These are phyloP conservation scores for Rhynchopsitta pachyrhyncha DNA, from an alignment of 2,113 vertebrate genomes.

Conservation along the genomic window DNA sequence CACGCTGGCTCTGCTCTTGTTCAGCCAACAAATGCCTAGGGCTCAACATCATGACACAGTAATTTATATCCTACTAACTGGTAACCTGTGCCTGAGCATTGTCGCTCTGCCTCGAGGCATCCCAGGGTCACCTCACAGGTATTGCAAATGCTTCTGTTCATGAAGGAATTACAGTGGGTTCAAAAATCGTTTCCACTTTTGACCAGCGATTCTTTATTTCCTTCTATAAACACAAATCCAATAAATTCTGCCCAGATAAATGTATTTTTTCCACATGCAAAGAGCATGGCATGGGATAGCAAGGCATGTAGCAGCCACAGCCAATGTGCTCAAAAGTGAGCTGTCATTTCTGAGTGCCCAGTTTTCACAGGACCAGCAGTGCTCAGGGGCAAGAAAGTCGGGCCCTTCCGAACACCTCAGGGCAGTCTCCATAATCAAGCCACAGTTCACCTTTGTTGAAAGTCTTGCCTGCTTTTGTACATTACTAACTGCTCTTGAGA, in stretches of 20 bases:
- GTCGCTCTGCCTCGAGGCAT: not conserved
- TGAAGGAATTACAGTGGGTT: not conserved
- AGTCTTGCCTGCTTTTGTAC: not conserved
- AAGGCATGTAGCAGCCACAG: not conserved
- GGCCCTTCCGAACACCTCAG: not conserved
- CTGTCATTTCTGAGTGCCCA: not conserved
- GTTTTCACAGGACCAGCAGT: accelerated
- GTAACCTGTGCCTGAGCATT: not conserved
- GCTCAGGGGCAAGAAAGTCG: accelerated
- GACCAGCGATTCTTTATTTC: not conserved
- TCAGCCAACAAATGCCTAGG: not conserved
- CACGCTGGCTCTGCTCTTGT: not conserved
- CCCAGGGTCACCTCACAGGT: not conserved
- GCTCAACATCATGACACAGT: not conserved
- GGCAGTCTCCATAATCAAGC: not conserved
- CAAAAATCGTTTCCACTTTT: not conserved
- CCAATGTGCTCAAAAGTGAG: not conserved
- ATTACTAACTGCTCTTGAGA: not conserved
- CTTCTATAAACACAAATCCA: not conserved
- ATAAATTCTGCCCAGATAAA: not conserved
- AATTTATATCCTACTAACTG: not conserved
- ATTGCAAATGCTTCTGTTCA: not conserved
- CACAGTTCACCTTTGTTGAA: not conserved
- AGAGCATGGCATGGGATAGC: not conserved
- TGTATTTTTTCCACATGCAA: not conserved